Conservation (phyloP, 2,888 invertebrate genomes). For the Zygothrica quintamaculata region DNA sequence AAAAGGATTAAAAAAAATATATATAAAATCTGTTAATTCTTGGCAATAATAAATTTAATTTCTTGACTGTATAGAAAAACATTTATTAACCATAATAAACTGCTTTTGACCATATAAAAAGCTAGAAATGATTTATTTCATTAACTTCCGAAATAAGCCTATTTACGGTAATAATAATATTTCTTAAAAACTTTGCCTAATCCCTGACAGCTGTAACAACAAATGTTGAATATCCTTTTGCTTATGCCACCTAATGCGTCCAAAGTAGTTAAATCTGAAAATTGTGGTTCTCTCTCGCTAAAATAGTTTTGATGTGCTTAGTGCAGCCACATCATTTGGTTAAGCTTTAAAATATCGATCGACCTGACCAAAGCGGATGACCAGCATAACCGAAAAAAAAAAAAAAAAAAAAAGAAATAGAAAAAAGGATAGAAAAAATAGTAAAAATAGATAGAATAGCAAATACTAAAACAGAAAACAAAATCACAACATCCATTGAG, state of each 20-base stretch:
- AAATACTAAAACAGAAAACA: conserved; percentile 18
- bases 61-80: too few species aligned
- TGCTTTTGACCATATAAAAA: too few species aligned
- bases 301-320: conserved; percentile 40
- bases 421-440: conserved; percentile 4
- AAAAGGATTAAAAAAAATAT: conserved; percentile 30
- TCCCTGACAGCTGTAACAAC: conserved; percentile 39
- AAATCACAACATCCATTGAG: conserved; percentile 53
- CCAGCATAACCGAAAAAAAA: conserved; percentile 8
- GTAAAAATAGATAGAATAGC: conserved; percentile 1
- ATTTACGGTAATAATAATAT: too few species aligned
- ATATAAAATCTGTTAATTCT: background rate
- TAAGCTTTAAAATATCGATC: conserved; percentile 80
- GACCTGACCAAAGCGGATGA: conserved; percentile 23
- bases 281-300: conserved; percentile 35
- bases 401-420: conserved; percentile 10
- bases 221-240: background rate
- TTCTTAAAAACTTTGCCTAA: background rate
- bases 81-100: too few species aligned
- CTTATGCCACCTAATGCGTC: conserved; percentile 23
- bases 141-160: conserved; percentile 23
- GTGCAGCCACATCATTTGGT: conserved; percentile 52
- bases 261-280: conserved; percentile 38
- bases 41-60: too few species aligned
- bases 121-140: too few species aligned